Evolutionary conservation across 2,888 invertebrate genomes (phyloP), one percentile per base, ranked within the genome.

Genomic region (Protonemura montana): DNA sequence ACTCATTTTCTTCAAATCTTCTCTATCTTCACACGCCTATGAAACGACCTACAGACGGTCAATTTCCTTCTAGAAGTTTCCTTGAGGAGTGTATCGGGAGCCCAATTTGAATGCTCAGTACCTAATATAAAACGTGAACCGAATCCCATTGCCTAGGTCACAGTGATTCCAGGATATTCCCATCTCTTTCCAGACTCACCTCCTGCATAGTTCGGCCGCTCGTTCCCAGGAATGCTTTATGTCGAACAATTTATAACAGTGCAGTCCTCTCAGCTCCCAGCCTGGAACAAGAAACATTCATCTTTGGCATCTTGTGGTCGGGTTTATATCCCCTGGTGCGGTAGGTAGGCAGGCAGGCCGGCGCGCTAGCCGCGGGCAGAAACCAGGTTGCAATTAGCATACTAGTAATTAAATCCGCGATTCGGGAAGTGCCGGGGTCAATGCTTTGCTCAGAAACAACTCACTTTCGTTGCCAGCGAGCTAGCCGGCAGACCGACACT

Each of bases 201-300:
- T 97, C 93, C 97, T 96, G 93, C 98, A 98, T 92, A 98, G 93
- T 93, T 98, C 97, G 88, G 97, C 97, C 89, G 98, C 97, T 93
- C 97, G 97, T 92, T 97, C 97, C 98, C 98, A 98, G 89, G 98
- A 98, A 93, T 98, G 98, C 92, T 95, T 95, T 91, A 98, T 98
- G 92, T 97, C 97, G 93, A 98, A 98, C 93, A 97, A 98, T 94
- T 97, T 98, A 93, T 98, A 98, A 93, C 98, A 98, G 92, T 97
- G 94, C 90, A 97, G 94, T 90, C 97, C 97, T 92, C 95, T 95
- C 90, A 97, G 93, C 92, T 97, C 97, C 98, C 98, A 98, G 90
- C 97, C 98, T 98, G 95, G 85, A 95, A 94, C 29, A 76, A 21
- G 84, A 86, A 84, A 59, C 28, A 82, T 83, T 6, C 41, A n/a